Evolutionary conservation across 2,888 invertebrate genomes (phyloP), one percentile per base, ranked within the genome.

Genomic region (Apotomis betuletana): DNA sequence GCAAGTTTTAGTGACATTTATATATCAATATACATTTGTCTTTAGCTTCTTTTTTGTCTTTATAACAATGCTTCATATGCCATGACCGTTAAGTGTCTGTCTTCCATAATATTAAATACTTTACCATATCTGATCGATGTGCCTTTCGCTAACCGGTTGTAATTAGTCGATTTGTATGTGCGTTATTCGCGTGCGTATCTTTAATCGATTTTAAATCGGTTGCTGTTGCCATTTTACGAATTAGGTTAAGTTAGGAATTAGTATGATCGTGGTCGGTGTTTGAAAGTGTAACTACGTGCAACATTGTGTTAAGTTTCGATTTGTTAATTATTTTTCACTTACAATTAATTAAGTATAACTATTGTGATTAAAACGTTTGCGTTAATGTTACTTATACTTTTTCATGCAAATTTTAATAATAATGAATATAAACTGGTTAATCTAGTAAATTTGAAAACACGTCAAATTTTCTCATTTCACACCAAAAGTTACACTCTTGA

Each of bases 401-500:
- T 27, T 15, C 27, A 27, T 27, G 27, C 27, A 27, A 27, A 27
- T 27, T 27, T 27, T 1, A 27, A 27, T 27, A 27, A 27, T 27
- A 2, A 27, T 27, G 27, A 27, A 27, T 27, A 2, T 15, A 0
- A 15, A 27, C 27, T 27, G 27, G 2, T 27, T 27, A 27, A 27
- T 27, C 27, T 27, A 2, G 27, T 27, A 27, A 27, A 27, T 27
- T 27, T 27, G 27, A 27, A 27, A 27, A 27, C 27, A 27, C 27
- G 27, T 27, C 1, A 27, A 27, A 1, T 9, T 12, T 15, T 12
- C 5, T 49, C 6, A 2, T 46, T 44, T 36, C 4, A 41, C 46
- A 58, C 15, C n/a, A 41, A 38, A 65, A 51, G 89, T 91, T 90
- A 89, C 83, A 87, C 86, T 90, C 91, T 90, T 90, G 88, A 90